Evolutionary conservation across 2,888 invertebrate genomes (phyloP).

Genomic region (Smittia sp.): DNA sequence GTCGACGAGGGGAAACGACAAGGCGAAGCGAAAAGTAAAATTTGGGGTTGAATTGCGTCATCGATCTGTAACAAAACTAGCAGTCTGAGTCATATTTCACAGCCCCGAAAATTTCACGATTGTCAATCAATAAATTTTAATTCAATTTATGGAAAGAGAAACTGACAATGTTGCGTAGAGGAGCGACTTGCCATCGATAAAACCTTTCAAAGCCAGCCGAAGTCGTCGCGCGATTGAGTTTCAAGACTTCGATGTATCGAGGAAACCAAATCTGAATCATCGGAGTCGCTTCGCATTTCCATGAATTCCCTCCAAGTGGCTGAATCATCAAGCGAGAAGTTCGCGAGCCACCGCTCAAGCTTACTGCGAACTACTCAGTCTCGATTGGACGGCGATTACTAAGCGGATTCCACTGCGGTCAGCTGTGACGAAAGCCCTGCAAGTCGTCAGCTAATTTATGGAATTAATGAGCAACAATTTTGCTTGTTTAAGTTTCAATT

Average conservation of each 20-base stretch:
- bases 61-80: constrained; percentile 31
- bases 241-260: neutral
- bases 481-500: neutral
- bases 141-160: constrained; percentile 21
- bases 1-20: neutral
- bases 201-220: constrained; percentile 34
- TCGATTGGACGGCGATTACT: neutral
- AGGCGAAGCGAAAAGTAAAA: neutral
- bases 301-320: neutral
- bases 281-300: neutral
- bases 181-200: constrained; percentile 29
- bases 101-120: constrained; percentile 21
- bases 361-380: neutral
- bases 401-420: constrained; percentile 2
- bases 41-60: constrained; percentile 34
- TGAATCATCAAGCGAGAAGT: neutral
- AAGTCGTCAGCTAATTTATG: neutral
- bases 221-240: constrained; percentile 26
- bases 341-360: neutral
- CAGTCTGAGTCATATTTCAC: constrained; percentile 1
- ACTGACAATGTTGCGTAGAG: neutral
- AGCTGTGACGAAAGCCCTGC: neutral
- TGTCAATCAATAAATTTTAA: constrained; percentile 41
- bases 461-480: constrained; percentile 13
- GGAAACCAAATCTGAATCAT: constrained; percentile 28